Conservation (phyloP, 2,113 vertebrate genomes). For the Collichthys lucidus region DNA sequence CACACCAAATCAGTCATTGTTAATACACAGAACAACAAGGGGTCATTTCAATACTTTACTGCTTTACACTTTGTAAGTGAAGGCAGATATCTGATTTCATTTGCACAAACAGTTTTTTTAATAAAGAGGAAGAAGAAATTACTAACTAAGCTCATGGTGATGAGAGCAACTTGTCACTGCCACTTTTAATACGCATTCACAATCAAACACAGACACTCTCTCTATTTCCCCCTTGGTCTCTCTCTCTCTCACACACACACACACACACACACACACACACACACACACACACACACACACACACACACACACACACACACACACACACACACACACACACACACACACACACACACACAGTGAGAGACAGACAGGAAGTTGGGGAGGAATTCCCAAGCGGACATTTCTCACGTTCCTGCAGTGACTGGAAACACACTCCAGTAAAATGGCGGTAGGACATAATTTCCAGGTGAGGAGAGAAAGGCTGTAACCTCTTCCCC, state of each 20-base stretch:
- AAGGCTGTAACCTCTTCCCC: slow-evolving; percentile 85
- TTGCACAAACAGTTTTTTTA: background rate
- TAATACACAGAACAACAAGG: background rate
- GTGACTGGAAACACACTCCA: slow-evolving; percentile 87
- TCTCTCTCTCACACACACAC: background rate
- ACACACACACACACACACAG: slow-evolving; percentile 23
- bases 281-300: background rate
- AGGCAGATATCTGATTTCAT: background rate
- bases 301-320: slow-evolving; percentile 7
- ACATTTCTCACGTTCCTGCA: slow-evolving; percentile 93
- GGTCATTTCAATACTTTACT: too few relatives aligned
- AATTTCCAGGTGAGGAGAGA: slow-evolving; percentile 99
- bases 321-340: background rate
- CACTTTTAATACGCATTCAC: slow-evolving; percentile 1
- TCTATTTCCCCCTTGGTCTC: background rate
- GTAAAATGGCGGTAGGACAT: slow-evolving; percentile 87
- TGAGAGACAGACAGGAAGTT: slow-evolving; percentile 77
- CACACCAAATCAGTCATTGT: background rate
- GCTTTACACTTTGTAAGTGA: background rate
- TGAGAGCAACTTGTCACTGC: background rate
- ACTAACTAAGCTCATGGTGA: background rate
- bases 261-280: slow-evolving; percentile 1
- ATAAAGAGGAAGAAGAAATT: background rate
- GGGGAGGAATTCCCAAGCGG: slow-evolving; percentile 81
- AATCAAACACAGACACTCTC: slow-evolving; percentile 13